Percentiles rank a stretch among this genome's conserved stretches.
These are phyloP conservation scores for Drosophila cardini DNA, from an alignment of 1,140 invertebrate species.

Conservation along the genomic window DNA sequence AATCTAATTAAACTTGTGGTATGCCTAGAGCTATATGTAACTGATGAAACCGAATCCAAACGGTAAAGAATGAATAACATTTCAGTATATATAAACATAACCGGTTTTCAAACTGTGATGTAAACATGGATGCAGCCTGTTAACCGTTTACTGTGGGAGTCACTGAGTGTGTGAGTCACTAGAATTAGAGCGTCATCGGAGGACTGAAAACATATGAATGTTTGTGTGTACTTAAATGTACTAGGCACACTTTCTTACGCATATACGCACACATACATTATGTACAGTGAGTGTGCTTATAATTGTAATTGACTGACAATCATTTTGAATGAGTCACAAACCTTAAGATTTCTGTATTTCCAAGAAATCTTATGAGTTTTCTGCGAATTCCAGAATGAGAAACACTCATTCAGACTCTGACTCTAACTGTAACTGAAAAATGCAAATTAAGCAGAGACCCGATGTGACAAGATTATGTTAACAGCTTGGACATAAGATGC, in stretches of 20 bases:
- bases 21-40: not conserved
- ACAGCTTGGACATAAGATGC: conserved; percentile 39
- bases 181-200: conserved; percentile 25
- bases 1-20: conserved; percentile 17
- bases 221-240: not conserved
- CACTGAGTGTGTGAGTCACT: conserved; percentile 39
- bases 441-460: conserved; percentile 56
- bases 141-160: conserved; percentile 21
- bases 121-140: conserved; percentile 10
- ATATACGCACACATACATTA: not conserved
- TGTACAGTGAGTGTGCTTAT: conserved; percentile 17
- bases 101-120: conserved; percentile 55
- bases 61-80: conserved; percentile 43
- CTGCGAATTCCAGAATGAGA: conserved; percentile 48
- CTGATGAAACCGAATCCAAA: conserved; percentile 10
- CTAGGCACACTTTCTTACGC: conserved; percentile 28
- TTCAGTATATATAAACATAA: conserved; percentile 52
- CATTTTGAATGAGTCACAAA: conserved; percentile 53
- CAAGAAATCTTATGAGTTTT: conserved; percentile 74
- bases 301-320: conserved; percentile 63
- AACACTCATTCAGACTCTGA: conserved; percentile 7
- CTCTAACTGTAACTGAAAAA: conserved; percentile 50
- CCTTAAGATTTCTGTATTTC: conserved; percentile 49
- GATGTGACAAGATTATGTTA: conserved; percentile 20
- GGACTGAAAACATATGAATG: not conserved